Evolutionary conservation across 2,888 invertebrate species (phyloP).

Genomic region (Shargacucullia verbasci): DNA sequence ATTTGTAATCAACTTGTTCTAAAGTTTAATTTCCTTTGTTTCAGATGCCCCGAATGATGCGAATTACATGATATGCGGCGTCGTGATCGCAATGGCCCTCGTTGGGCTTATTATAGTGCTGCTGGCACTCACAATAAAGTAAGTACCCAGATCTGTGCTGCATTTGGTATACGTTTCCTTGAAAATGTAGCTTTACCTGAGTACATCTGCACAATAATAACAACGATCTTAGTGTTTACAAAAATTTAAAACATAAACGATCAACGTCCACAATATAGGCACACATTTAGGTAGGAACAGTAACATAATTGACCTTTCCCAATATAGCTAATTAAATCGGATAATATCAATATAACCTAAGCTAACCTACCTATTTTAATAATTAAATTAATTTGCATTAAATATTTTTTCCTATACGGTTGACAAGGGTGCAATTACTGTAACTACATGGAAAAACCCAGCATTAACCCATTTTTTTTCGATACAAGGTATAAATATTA

Average conservation of each 20-base stretch:
- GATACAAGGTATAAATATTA: too few relatives aligned
- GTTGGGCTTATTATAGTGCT: slow-evolving; percentile 94
- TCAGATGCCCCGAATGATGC: slow-evolving; percentile 95
- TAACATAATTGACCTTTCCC: background rate
- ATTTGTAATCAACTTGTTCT: background rate
- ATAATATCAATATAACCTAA: too few relatives aligned
- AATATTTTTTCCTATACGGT: too few relatives aligned
- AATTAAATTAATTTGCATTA: too few relatives aligned
- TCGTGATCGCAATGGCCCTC: slow-evolving; percentile 94
- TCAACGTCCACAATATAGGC: slow-evolving; percentile 37
- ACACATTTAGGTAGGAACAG: background rate
- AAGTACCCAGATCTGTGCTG: slow-evolving; percentile 63
- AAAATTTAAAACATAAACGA: too few relatives aligned
- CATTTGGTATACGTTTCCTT: slow-evolving; percentile 4
- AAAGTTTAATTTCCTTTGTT: slow-evolving; percentile 81
- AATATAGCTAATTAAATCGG: too few relatives aligned
- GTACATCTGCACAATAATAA: too few relatives aligned
- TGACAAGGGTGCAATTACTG: too few relatives aligned
- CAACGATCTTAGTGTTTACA: too few relatives aligned
- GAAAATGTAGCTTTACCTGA: background rate
- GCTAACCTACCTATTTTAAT: too few relatives aligned
- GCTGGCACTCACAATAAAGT: slow-evolving; percentile 95
- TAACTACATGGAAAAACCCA: too few relatives aligned
- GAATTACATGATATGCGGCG: slow-evolving; percentile 95
- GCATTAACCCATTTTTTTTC: too few relatives aligned